A percentile compares a stretch with the other conserved stretches of the same genome.
phyloP scores from a whole-genome alignment of 2,888 invertebrate species.

The Allophyes oxyacanthae region DNA sequence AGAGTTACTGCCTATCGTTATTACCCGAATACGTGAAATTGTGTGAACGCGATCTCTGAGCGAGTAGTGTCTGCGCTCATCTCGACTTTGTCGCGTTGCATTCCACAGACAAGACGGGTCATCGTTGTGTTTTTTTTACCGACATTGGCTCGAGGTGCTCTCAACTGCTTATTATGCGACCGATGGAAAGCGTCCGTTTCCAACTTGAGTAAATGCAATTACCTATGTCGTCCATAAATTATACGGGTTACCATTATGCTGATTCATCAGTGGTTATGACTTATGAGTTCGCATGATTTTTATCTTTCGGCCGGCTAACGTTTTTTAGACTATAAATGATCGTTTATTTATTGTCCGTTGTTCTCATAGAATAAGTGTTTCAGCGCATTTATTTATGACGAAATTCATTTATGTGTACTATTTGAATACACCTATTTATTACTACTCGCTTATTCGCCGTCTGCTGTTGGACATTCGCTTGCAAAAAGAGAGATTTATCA shows the following conservation, averaged over 20 bases:
- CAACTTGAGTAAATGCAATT: constrained; percentile 63
- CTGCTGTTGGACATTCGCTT: no score
- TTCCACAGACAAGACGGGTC: constrained; percentile 77
- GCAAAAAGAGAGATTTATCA: no score
- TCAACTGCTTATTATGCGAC: constrained; percentile 72
- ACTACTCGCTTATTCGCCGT: no score
- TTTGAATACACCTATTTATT: no score
- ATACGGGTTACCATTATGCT: constrained; percentile 69
- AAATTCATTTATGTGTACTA: background rate
- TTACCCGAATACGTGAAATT: constrained; percentile 75
- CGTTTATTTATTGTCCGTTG: constrained; percentile 42
- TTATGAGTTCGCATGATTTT: constrained; percentile 66
- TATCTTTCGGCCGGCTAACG: constrained; percentile 57
- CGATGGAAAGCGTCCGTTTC: constrained; percentile 67
- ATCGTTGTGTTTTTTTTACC: constrained; percentile 72
- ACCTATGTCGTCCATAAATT: constrained; percentile 59
- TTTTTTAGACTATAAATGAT: constrained; percentile 58
- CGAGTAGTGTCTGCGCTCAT: constrained; percentile 67
- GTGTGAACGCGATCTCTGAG: constrained; percentile 62
- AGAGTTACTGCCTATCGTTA: constrained; percentile 74
- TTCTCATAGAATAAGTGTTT: constrained; percentile 26
- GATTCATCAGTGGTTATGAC: constrained; percentile 76
- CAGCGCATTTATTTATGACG: constrained; percentile 11
- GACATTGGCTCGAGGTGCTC: constrained; percentile 70
- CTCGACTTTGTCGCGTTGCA: constrained; percentile 81